A percentile compares a stretch with the other conserved stretches of the same genome.
These are phyloP conservation scores for Drosophila ironensis DNA, from an alignment of 1,140 invertebrate genomes.

Conservation along the genomic window DNA sequence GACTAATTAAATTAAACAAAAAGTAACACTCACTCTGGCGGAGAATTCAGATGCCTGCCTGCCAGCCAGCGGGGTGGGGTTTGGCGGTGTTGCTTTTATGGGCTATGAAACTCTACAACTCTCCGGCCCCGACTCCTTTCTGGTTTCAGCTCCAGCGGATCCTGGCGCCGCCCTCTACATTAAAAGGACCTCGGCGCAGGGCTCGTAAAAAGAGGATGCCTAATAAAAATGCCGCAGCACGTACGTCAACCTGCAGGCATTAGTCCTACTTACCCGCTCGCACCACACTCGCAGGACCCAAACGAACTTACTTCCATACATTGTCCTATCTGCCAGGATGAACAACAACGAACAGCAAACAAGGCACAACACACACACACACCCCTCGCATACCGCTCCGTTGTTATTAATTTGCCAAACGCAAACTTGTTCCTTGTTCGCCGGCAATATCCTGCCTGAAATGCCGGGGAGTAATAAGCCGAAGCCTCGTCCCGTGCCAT, in stretches of 20 bases:
- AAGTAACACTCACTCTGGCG: constrained; percentile 57
- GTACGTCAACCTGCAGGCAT: constrained; percentile 76
- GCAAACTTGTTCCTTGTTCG: constrained; percentile 66
- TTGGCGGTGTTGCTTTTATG: constrained; percentile 61
- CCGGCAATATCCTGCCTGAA: constrained; percentile 51
- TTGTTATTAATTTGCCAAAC: constrained; percentile 74
- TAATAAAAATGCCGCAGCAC: constrained; percentile 80
- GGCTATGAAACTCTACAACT: constrained; percentile 48
- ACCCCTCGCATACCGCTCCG: constrained; percentile 10
- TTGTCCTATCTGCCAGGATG: constrained; percentile 30
- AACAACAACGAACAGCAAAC: constrained; percentile 6
- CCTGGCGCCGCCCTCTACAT: constrained; percentile 36
- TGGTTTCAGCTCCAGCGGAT: constrained; percentile 8
- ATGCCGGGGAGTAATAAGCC: constrained; percentile 15
- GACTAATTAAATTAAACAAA: constrained; percentile 76
- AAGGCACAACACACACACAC: constrained; percentile 2
- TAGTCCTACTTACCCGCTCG: constrained; percentile 48
- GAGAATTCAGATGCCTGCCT: constrained; percentile 11
- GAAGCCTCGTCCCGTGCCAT: constrained; percentile 23
- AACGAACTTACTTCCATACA: neutral
- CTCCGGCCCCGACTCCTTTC: constrained; percentile 11
- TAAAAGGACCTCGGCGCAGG: constrained; percentile 49
- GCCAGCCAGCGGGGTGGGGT: neutral
- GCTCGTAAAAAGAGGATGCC: constrained; percentile 68
- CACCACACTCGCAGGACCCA: constrained; percentile 1